Conservation (phyloP, 2,888 invertebrate genomes). For the Acronicta leporina region DNA sequence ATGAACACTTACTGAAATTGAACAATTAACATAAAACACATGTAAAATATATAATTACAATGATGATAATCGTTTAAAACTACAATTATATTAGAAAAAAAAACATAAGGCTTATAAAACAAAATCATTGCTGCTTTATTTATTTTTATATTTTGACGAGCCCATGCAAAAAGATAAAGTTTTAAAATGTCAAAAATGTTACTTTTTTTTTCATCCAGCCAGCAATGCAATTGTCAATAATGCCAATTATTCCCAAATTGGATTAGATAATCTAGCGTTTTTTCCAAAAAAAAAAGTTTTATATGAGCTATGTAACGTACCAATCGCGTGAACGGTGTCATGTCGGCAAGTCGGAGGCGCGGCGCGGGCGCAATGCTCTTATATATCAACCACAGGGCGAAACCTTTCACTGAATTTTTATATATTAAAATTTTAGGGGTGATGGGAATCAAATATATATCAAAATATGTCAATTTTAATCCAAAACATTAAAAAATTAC, state of each 20-base stretch:
- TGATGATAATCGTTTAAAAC: too few species aligned
- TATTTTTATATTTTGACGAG: too few species aligned
- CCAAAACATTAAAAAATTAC: neutral
- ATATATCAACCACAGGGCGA: conserved; percentile 76
- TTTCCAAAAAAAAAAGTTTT: conserved; percentile 35
- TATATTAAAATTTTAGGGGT: conserved; percentile 67
- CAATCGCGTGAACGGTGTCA: conserved; percentile 82
- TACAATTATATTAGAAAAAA: too few species aligned
- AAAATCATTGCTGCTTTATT: conserved; percentile 3
- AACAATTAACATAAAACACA: conserved; percentile 27
- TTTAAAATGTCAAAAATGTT: neutral
- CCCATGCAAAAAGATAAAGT: neutral
- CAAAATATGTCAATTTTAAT: neutral
- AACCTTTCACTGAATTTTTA: conserved; percentile 80
- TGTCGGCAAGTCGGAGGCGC: conserved; percentile 84
- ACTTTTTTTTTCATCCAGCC: neutral
- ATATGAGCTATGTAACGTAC: conserved; percentile 74
- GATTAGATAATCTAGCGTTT: neutral
- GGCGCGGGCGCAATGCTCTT: conserved; percentile 76
- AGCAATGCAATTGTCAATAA: conserved; percentile 5
- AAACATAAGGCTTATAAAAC: conserved; percentile 1
- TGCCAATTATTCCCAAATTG: conserved; percentile 7
- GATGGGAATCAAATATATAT: conserved; percentile 38
- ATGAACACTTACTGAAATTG: conserved; percentile 46
- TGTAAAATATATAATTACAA: neutral